Evolutionary conservation across 2,113 vertebrate genomes (phyloP).

Genomic region (Corythaixoides concolor): DNA sequence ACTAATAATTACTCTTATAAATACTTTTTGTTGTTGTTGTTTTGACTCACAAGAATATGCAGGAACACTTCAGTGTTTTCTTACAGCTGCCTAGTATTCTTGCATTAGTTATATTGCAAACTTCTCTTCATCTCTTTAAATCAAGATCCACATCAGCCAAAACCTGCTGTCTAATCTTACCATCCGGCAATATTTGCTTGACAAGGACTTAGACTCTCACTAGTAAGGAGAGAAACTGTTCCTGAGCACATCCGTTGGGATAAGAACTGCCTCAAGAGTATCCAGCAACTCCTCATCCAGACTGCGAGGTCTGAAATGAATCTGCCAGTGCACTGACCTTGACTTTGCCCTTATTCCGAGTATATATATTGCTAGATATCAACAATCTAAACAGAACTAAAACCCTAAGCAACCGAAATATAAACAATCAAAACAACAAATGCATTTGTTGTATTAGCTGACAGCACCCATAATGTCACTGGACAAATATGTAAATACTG

Average conservation of each 20-base stretch:
- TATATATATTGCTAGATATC: slow-evolving; percentile 45
- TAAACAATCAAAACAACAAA: slow-evolving; percentile 70
- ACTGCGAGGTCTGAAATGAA: slow-evolving; percentile 3
- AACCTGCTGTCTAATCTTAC: background rate
- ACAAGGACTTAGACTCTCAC: background rate
- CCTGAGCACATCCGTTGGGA: background rate
- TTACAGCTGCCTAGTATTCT: background rate
- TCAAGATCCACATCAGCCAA: background rate
- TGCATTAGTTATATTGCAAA: background rate
- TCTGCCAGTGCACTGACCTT: slow-evolving; percentile 53
- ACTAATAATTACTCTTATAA: background rate
- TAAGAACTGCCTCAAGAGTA: background rate
- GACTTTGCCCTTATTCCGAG: slow-evolving; percentile 35
- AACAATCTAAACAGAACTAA: slow-evolving; percentile 57
- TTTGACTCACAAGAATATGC: background rate
- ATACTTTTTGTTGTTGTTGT: background rate
- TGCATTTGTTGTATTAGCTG: slow-evolving; percentile 60
- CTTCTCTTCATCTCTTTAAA: background rate
- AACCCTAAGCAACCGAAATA: slow-evolving; percentile 61
- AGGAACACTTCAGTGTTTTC: background rate
- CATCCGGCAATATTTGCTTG: background rate
- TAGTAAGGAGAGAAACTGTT: background rate
- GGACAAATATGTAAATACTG: slow-evolving; percentile 72
- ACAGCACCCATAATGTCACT: slow-evolving; percentile 66
- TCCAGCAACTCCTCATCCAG: background rate